Conservation (phyloP, 2,888 invertebrate genomes). For the Drosophila gaucha region DNA sequence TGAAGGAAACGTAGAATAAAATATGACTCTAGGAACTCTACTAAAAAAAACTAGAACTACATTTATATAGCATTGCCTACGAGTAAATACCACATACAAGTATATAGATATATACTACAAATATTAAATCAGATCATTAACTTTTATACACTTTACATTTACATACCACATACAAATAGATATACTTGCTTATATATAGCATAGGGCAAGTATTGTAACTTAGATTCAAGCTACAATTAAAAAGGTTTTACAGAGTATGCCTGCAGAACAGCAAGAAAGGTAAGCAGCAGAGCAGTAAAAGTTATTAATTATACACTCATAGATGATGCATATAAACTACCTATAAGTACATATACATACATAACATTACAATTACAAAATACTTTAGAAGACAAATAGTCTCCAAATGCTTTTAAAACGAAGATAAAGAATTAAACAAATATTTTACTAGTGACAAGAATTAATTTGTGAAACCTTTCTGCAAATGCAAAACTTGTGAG, state of each 20-base stretch:
- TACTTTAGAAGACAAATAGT: constrained; percentile 66
- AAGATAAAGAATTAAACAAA: constrained; percentile 6
- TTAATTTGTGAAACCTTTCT: constrained; percentile 53
- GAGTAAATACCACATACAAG: constrained; percentile 35
- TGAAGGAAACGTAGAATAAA: constrained; percentile 28
- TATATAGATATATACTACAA: constrained; percentile 36
- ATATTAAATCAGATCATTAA: constrained; percentile 72
- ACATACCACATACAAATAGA: constrained; percentile 60
- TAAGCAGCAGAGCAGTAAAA: constrained; percentile 28
- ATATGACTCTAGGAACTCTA: constrained; percentile 42
- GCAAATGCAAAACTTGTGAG: constrained; percentile 51
- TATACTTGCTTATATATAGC: constrained; percentile 24
- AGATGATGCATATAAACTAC: constrained; percentile 45
- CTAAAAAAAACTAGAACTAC: constrained; percentile 46
- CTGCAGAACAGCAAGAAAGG: constrained; percentile 45
- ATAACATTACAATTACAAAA: constrained; percentile 52
- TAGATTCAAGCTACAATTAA: constrained; percentile 68
- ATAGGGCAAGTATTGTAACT: constrained; percentile 43
- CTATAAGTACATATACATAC: constrained; percentile 37
- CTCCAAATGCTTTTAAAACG: constrained; percentile 68
- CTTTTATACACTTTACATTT: constrained; percentile 79
- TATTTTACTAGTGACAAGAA: constrained; percentile 44
- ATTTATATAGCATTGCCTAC: constrained; percentile 49
- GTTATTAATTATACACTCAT: constrained; percentile 53
- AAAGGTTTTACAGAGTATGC: constrained; percentile 74